Evolutionary conservation across 1,140 invertebrate species (phyloP), one percentile per base, ranked within the genome.

Genomic region (Diachasmimorpha longicaudata): DNA sequence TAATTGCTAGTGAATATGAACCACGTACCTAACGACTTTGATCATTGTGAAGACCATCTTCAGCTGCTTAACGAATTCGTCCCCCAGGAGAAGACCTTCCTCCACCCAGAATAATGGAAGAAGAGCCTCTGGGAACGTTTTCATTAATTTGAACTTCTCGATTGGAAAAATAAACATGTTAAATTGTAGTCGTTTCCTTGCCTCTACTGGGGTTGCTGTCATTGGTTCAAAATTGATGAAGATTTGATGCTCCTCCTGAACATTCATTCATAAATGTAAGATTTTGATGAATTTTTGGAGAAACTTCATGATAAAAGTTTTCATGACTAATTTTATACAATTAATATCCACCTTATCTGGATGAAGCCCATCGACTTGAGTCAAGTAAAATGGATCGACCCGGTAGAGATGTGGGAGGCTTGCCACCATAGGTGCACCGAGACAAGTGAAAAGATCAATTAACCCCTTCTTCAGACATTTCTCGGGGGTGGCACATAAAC

Each of bases 341-440:
- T 4, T 8, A 10, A 75, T 44, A 14, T 16, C 82, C 44, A 89
- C 87, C 79, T 91, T 88, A 72, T 93, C 89, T 0, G 96, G 96
- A 68, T 89, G 86, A 0, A 97, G 83, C 8, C 96, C 96, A 23
- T 90, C 90, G 0, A 97, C 93, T 23, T 89, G 88, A 0, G 91
- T 82, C 0, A 92, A n/a, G 31, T 96, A 91, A 36, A 88, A 90
- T 0, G 93, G 91, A 83, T 96, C 94, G 0, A 90, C 90, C 1
- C 92, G 88, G 74, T 94, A 93, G 83, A 96, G 96, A 88, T 98
- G 96, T 0, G 96, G 96, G 79, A 94, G 87, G 0, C 95, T 94
- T 0, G 91, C 91, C 16, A 93, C 91, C 19, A 95, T 85, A 0
- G 95, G 95, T 0, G 91, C 92, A 0, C 91, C 92, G 4, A 91